Percentiles rank a stretch among this genome's conserved stretches.
These are phyloP conservation scores for Ceratosolen fusciceps DNA, from an alignment of 1,140 invertebrate genomes.

Conservation along the genomic window DNA sequence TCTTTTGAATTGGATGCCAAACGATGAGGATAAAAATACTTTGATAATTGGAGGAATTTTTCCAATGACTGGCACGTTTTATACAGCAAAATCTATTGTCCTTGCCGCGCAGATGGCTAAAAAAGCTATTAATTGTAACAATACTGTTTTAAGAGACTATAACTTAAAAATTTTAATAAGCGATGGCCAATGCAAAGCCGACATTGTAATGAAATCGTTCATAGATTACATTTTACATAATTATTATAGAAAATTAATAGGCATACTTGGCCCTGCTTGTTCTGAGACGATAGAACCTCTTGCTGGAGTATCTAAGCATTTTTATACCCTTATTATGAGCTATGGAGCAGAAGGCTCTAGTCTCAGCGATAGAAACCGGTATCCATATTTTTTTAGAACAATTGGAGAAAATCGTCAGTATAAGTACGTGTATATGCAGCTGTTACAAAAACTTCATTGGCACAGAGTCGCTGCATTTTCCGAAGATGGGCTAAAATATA, in stretches of 20 bases:
- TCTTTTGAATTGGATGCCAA: conserved; percentile 74
- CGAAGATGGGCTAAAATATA: conserved; percentile 86
- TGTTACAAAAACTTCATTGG: conserved; percentile 80
- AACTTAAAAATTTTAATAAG: conserved; percentile 74
- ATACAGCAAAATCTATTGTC: conserved; percentile 76
- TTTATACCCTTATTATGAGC: conserved; percentile 83
- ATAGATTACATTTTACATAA: conserved; percentile 79
- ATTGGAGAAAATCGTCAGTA: conserved; percentile 86
- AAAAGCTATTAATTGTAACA: conserved; percentile 77
- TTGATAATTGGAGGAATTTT: conserved; percentile 84
- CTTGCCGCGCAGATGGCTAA: conserved; percentile 78
- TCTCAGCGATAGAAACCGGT: conserved; percentile 79
- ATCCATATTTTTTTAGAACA: conserved; percentile 88
- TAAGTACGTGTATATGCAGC: conserved; percentile 78
- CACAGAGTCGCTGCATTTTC: conserved; percentile 81
- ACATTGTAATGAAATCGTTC: conserved; percentile 84
- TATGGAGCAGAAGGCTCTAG: conserved; percentile 85
- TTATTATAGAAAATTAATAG: conserved; percentile 74
- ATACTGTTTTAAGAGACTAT: conserved; percentile 76
- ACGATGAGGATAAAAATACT: conserved; percentile 69
- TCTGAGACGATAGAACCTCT: conserved; percentile 88
- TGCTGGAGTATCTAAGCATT: conserved; percentile 85
- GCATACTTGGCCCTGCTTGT: conserved; percentile 87
- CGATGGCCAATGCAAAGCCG: conserved; percentile 82
- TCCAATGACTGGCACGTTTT: conserved; percentile 75